Evolutionary conservation across 2,888 invertebrate species (phyloP).

Genomic region (Exocentrus adspersus): DNA sequence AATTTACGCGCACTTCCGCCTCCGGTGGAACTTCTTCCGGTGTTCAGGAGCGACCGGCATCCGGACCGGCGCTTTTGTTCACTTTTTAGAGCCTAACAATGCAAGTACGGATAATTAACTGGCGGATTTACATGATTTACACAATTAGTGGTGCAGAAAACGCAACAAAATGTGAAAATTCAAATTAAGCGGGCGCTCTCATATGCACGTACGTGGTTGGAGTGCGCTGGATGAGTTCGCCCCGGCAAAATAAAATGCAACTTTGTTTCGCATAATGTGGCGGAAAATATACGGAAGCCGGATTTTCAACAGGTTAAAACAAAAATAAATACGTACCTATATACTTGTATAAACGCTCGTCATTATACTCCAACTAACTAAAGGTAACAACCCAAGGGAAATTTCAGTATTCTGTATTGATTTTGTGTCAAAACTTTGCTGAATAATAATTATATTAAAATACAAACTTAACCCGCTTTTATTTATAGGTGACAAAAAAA

Average conservation of each 20-base stretch:
- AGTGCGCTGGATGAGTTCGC: not conserved
- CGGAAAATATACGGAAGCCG: too few relatives aligned
- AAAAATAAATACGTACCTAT: too few relatives aligned
- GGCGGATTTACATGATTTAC: conserved; percentile 62
- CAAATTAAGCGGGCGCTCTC: conserved; percentile 52
- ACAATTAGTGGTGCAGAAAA: conserved; percentile 60
- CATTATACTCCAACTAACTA: too few relatives aligned
- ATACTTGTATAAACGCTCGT: too few relatives aligned
- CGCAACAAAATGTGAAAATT: conserved; percentile 56
- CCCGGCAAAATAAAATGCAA: not conserved
- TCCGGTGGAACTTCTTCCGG: conserved; percentile 36
- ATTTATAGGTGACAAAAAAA: too few relatives aligned
- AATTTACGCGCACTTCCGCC: conserved; percentile 47
- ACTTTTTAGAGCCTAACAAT: conserved; percentile 43
- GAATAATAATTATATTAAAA: too few relatives aligned
- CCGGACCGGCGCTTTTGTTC: conserved; percentile 21
- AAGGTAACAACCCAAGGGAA: too few relatives aligned
- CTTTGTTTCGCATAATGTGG: too few relatives aligned
- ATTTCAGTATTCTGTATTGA: too few relatives aligned
- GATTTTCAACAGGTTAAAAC: too few relatives aligned
- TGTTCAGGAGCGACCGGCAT: conserved; percentile 24
- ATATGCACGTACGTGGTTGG: not conserved
- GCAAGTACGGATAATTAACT: conserved; percentile 57
- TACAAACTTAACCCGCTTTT: too few relatives aligned
- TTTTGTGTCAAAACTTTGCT: too few relatives aligned